Conservation (phyloP, 2,113 vertebrate species). For the Vicugna pacos region DNA sequence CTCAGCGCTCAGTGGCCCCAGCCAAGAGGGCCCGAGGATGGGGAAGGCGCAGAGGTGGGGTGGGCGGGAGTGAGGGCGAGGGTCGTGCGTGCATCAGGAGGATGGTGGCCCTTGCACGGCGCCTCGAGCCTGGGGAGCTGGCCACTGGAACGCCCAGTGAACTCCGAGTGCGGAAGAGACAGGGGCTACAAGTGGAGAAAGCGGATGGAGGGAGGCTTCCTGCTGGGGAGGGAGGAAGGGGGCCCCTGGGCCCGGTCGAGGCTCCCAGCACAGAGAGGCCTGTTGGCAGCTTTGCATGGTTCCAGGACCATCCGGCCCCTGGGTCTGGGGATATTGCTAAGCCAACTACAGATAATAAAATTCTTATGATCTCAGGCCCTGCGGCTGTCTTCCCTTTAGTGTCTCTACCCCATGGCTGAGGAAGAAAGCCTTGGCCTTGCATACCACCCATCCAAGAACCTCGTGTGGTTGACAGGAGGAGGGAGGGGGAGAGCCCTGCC, state of each 20-base stretch:
- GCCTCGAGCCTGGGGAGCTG: background rate
- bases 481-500: no score
- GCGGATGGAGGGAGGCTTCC: background rate
- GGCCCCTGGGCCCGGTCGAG: background rate
- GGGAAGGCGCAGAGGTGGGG: background rate
- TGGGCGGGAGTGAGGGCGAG: rapidly evolving
- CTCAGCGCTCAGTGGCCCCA: background rate
- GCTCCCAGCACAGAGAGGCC: background rate
- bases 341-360: rapidly evolving
- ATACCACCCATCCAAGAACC: background rate
- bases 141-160: background rate
- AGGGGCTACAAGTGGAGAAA: rapidly evolving
- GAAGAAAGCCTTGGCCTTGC: rapidly evolving
- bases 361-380: rapidly evolving
- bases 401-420: no score
- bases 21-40: rapidly evolving
- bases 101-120: rapidly evolving
- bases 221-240: background rate
- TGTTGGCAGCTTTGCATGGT: rapidly evolving
- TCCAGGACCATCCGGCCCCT: rapidly evolving
- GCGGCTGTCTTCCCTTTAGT: background rate
- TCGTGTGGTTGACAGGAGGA: rapidly evolving
- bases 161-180: background rate
- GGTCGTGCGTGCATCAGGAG: rapidly evolving
- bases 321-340: background rate